Conservation (phyloP, 2,797 vertebrate genomes). For the Masticophis lateralis region DNA sequence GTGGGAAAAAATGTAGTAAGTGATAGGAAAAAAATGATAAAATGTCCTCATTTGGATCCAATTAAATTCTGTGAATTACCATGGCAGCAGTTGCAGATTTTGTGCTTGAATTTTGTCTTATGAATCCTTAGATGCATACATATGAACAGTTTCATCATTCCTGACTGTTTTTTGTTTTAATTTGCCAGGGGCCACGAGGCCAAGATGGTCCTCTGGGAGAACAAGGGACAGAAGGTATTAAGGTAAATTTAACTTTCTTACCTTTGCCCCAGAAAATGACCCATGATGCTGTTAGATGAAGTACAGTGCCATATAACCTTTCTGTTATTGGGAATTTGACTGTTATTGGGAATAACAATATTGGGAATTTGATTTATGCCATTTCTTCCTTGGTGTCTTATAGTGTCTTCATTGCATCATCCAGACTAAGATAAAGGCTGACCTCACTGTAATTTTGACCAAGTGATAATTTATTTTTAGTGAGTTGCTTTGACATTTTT, state of each 20-base stretch:
- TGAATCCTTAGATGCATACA: neutral
- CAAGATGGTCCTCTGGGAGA: slow-evolving; percentile 87
- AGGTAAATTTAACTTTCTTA: slow-evolving; percentile 75
- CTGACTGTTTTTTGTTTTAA: slow-evolving; percentile 9
- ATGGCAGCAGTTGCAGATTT: neutral
- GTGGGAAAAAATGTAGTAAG: neutral
- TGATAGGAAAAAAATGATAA: neutral
- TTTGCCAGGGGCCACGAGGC: slow-evolving; percentile 84
- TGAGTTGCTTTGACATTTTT: neutral
- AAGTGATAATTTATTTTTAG: neutral
- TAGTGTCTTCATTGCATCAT: neutral
- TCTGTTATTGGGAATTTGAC: neutral
- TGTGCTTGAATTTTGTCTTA: neutral
- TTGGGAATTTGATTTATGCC: neutral
- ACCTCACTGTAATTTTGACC: neutral
- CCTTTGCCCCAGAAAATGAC: slow-evolving; percentile 11
- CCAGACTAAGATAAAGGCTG: neutral
- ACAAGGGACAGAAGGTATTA: slow-evolving; percentile 81
- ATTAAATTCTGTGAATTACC: neutral
- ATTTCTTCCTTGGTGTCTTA: neutral
- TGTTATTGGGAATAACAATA: neutral
- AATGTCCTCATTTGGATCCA: neutral
- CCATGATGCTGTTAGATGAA: neutral
- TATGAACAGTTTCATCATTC: neutral
- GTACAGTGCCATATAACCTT: neutral